Percentiles rank a stretch among this genome's conserved stretches.
These are phyloP conservation scores for Clostera curtula DNA, from an alignment of 2,888 invertebrate genomes.

Conservation along the genomic window DNA sequence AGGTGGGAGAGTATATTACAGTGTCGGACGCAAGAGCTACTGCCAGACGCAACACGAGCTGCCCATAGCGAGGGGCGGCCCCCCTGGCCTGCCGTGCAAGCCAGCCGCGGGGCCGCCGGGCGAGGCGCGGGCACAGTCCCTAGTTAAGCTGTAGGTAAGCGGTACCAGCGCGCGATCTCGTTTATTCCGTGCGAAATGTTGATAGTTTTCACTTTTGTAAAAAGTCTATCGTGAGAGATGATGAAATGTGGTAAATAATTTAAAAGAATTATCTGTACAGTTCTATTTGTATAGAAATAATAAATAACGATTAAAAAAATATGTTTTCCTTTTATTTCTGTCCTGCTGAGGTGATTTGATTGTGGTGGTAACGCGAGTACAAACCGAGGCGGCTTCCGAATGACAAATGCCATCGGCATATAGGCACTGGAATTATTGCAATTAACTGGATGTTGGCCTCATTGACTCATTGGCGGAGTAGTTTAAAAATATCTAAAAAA, in stretches of 20 bases:
- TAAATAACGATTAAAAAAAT: slow-evolving; percentile 73
- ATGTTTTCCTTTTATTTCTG: no score
- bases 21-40: slow-evolving; percentile 26
- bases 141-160: slow-evolving; percentile 19
- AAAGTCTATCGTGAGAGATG: slow-evolving; percentile 72
- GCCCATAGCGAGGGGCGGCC: not conserved
- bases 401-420: no score
- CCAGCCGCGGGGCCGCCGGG: slow-evolving; percentile 5
- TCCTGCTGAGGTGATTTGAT: no score
- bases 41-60: no score
- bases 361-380: no score
- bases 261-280: slow-evolving; percentile 75
- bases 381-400: no score
- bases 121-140: slow-evolving; percentile 16
- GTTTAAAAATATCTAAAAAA: no score
- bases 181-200: slow-evolving; percentile 66
- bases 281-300: slow-evolving; percentile 78
- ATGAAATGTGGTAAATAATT: slow-evolving; percentile 73
- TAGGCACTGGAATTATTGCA: no score
- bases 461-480: no score
- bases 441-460: no score
- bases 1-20: slow-evolving; percentile 35
- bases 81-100: no score
- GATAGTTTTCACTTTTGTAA: slow-evolving; percentile 77
- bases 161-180: slow-evolving; percentile 53